Base-by-base conservation (phyloP, 2,113 vertebrate genomes). In the Jaculus jaculus region DNA sequence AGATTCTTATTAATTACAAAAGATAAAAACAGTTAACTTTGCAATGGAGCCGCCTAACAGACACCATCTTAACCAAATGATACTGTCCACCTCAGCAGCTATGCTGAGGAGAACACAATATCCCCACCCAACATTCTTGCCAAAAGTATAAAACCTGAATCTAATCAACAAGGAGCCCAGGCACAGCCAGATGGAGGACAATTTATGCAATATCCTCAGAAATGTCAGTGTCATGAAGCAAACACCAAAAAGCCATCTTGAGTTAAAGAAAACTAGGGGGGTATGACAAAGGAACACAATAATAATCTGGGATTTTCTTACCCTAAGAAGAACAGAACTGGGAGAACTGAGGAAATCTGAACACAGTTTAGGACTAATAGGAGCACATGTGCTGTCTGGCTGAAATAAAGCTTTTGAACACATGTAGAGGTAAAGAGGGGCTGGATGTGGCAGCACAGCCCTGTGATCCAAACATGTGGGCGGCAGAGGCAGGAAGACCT, bases 1-100 rank as follows among this genome's bases (percentile, higher is more conserved):
- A 42, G 51, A 81, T 23, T 63, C 68, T 79, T 54, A 61, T 10
- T 91, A 87, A 90, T 65, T 84, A 84, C 32, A 92, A 87, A 72
- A 82, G 26, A 73, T n/a, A 63, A 93, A 92, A 94, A 84, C 47
- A 77, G 1, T 47, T 60, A 79, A 84, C 89, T 92, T 58, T 47
- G 73, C 37, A 34, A 75, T n/a, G 17, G 92, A 88, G 65, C 94
- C 74, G 84, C 69, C 78, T 60, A 71, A 90, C 89, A 82, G 79
- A 23, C 13, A 28, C 30, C 75, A 88, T 51, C 60, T 90, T 75
- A 17, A 73, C 28, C 78, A 60, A 75, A 13, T 39, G 58, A 91
- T 39, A 12, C 39, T 91, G 73, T 66, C 54, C 75, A 60, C 66
- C 3, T n/a, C 34, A 28, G n/a, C 66, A 61, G 54, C 61, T 6